Evolutionary conservation across 1,140 invertebrate genomes (phyloP).

Genomic region (Zophobas atratus): DNA sequence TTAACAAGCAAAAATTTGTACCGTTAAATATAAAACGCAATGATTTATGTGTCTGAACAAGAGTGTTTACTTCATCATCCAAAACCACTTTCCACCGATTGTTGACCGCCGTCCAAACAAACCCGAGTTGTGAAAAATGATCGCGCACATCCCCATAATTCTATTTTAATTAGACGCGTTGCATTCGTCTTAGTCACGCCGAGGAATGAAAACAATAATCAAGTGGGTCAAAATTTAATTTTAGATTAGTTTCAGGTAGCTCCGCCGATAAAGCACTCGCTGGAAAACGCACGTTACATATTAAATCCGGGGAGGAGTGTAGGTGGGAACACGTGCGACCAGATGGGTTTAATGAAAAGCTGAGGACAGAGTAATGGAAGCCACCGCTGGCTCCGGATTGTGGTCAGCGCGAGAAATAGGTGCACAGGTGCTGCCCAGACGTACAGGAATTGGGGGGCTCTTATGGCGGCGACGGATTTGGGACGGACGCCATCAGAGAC

Average conservation of each 20-base stretch:
- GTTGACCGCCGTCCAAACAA: conserved; percentile 30
- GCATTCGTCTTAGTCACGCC: conserved; percentile 39
- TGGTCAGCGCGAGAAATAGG: conserved; percentile 31
- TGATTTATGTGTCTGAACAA: conserved; percentile 13
- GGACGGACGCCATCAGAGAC: not conserved
- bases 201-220: conserved; percentile 45
- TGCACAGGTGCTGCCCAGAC: conserved; percentile 31
- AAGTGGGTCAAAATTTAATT: conserved; percentile 49
- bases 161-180: conserved; percentile 45
- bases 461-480: not conserved
- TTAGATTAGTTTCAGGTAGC: conserved; percentile 45
- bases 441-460: not conserved
- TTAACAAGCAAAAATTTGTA: conserved; percentile 29
- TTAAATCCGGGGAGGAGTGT: conserved; percentile 27
- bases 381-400: conserved; percentile 28
- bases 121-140: conserved; percentile 9
- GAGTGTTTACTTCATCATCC: conserved; percentile 29
- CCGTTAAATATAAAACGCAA: conserved; percentile 6
- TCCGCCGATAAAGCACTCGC: conserved; percentile 18
- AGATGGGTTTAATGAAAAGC: conserved; percentile 47
- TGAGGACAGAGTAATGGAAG: conserved; percentile 41
- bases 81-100: conserved; percentile 12
- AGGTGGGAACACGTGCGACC: conserved; percentile 31
- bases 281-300: conserved; percentile 24
- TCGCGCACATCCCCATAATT: conserved; percentile 13